These are phyloP conservation scores for Cryptoprocta ferox DNA, from an alignment of 2,797 vertebrate genomes.

Conservation along the genomic window DNA sequence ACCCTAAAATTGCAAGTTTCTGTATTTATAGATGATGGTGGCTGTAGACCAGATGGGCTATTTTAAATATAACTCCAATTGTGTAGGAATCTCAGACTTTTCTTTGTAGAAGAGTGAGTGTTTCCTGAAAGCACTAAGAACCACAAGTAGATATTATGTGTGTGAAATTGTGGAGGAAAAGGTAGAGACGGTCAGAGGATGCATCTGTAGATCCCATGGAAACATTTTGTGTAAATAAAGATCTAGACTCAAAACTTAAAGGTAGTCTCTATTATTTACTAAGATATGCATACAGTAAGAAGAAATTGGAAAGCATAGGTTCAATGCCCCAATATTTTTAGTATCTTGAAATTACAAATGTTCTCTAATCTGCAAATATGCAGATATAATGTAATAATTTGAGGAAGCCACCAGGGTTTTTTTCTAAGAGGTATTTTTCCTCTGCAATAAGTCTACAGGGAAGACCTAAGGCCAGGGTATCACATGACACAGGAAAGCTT, in stretches of 20 bases:
- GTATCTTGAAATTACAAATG: constrained; percentile 18
- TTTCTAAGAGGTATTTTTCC: background rate
- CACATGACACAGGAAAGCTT: background rate
- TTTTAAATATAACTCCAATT: constrained; percentile 9
- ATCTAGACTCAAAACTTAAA: background rate
- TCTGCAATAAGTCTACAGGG: background rate
- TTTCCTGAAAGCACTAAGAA: background rate
- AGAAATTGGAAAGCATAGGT: background rate
- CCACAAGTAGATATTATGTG: background rate
- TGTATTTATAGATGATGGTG: background rate
- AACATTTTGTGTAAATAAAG: background rate
- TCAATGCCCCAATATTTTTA: background rate
- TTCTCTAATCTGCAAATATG: background rate
- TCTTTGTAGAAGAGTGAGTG: background rate
- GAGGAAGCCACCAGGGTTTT: background rate
- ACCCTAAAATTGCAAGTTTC: background rate
- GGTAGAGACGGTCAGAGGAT: background rate
- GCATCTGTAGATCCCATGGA: background rate
- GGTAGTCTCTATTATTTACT: background rate
- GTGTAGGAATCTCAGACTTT: background rate
- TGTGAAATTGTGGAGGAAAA: background rate
- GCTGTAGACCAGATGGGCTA: background rate
- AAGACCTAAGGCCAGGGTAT: background rate
- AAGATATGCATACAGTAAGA: background rate
- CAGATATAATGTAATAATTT: constrained; percentile 20